phyloP scores from a whole-genome alignment of 2,113 vertebrate species.

The Antennarius striatus region DNA sequence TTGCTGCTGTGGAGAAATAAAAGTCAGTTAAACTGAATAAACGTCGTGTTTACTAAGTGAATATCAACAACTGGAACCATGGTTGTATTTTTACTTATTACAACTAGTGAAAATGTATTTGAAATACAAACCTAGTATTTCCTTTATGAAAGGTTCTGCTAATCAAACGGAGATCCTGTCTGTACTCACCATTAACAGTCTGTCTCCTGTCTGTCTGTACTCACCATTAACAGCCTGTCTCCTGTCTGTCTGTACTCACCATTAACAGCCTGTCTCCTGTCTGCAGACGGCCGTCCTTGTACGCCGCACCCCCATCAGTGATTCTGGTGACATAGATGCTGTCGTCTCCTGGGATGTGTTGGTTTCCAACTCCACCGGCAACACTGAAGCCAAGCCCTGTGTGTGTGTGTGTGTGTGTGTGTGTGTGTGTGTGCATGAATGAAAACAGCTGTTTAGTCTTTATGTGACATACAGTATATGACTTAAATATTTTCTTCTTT shows the following conservation, averaged over 20 bases:
- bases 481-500: too few species aligned
- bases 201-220: too few species aligned
- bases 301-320: conserved; percentile 94
- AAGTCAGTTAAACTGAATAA: too few species aligned
- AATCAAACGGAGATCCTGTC: too few species aligned
- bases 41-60: too few species aligned
- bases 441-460: conserved; percentile 15
- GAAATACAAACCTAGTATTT: not conserved
- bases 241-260: conserved; percentile 77
- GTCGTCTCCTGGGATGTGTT: conserved; percentile 98
- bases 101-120: too few species aligned
- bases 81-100: too few species aligned
- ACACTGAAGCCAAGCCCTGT: conserved; percentile 97
- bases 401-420: conserved; percentile 6
- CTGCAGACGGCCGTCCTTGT: conserved; percentile 91
- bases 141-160: too few species aligned
- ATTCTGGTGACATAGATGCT: conserved; percentile 98
- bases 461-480: conserved; percentile 29
- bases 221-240: too few species aligned
- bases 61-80: too few species aligned
- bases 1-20: too few species aligned
- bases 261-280: conserved; percentile 94
- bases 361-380: conserved; percentile 95
- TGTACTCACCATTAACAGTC: too few species aligned
- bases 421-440: not conserved